These are phyloP conservation scores for Solen grandis DNA, from an alignment of 1,140 invertebrate species.

Conservation along the genomic window DNA sequence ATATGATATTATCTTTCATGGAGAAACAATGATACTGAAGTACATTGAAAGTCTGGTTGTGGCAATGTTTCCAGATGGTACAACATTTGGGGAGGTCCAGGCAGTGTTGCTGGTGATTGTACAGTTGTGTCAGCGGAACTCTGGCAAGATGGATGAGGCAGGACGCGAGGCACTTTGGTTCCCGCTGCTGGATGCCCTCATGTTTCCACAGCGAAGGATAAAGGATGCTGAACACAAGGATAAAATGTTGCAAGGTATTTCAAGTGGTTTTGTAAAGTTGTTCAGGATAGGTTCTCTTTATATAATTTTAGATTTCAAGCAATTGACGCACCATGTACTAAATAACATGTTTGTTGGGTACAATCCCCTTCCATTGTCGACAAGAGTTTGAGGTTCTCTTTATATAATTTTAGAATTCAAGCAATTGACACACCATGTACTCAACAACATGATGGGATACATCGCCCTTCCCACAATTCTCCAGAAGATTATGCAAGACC, in stretches of 20 bases:
- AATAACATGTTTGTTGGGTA: conserved; percentile 85
- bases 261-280: too few species aligned
- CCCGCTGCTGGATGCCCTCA: conserved; percentile 82
- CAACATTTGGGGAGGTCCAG: conserved; percentile 75
- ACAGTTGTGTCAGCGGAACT: conserved; percentile 82
- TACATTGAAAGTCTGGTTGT: too few species aligned
- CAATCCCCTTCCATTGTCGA: conserved; percentile 83
- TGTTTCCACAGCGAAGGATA: conserved; percentile 82
- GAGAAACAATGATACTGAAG: too few species aligned
- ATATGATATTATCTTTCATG: too few species aligned
- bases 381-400: too few species aligned
- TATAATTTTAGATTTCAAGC: conserved; percentile 77
- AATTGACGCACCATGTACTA: conserved; percentile 83
- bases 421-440: conserved; percentile 82
- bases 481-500: conserved; percentile 83
- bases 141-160: conserved; percentile 81
- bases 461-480: conserved; percentile 84
- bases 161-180: conserved; percentile 83
- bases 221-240: conserved; percentile 75
- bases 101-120: conserved; percentile 79
- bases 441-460: conserved; percentile 85
- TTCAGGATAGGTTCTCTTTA: too few species aligned
- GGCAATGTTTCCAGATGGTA: too few species aligned
- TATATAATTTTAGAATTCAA: conserved; percentile 75
- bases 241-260: too few species aligned